Percentiles rank a stretch among this genome's conserved stretches.
Evolutionary conservation across 2,888 invertebrate species (phyloP).

Genomic region (Drosophila lacicola): DNA sequence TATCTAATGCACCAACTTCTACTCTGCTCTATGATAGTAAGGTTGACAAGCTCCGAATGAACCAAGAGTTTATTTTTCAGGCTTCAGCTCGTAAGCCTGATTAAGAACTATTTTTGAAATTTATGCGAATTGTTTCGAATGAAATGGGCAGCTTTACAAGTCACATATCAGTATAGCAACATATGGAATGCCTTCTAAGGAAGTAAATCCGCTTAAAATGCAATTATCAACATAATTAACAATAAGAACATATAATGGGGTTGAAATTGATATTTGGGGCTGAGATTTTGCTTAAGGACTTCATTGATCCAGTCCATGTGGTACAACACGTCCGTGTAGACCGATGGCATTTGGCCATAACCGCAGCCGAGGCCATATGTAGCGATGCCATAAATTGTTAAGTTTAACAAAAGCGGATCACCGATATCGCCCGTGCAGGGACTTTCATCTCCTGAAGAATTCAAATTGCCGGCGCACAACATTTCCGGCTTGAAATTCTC

Average conservation of each 20-base stretch:
- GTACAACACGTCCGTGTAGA: constrained; percentile 46
- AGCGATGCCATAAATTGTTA: constrained; percentile 41
- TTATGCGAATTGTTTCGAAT: too few species aligned
- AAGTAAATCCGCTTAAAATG: neutral
- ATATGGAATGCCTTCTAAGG: too few species aligned
- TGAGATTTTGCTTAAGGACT: neutral
- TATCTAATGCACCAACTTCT: too few species aligned
- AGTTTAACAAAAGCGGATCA: constrained; percentile 23
- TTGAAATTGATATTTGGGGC: neutral
- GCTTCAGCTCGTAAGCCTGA: too few species aligned
- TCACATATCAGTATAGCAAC: neutral
- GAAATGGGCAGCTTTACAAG: neutral
- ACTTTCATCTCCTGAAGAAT: neutral
- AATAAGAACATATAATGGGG: too few species aligned
- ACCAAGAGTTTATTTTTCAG: neutral
- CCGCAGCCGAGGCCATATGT: constrained; percentile 39
- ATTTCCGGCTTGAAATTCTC: constrained; percentile 15
- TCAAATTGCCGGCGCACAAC: constrained; percentile 41
- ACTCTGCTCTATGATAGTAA: too few species aligned
- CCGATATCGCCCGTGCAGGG: constrained; percentile 57
- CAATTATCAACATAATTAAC: neutral
- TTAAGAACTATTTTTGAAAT: too few species aligned
- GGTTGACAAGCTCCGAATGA: neutral
- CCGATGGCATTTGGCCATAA: constrained; percentile 1
- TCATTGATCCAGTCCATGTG: constrained; percentile 38